Evolutionary conservation across 2,113 vertebrate species (phyloP).

Genomic region (Calyptomena viridis): DNA sequence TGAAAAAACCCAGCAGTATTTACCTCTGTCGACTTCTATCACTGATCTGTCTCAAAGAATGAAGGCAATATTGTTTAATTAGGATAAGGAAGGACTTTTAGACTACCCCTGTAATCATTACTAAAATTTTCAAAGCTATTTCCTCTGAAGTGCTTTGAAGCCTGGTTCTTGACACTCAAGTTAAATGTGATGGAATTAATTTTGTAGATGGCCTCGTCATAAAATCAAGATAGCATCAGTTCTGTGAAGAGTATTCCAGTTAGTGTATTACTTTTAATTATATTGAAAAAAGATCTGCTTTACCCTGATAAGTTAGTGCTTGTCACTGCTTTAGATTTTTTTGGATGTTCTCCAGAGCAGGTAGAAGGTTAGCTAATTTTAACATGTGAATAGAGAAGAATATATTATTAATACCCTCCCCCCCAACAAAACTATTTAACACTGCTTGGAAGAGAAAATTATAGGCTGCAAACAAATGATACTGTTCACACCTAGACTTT

Average conservation of each 20-base stretch:
- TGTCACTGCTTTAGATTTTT: neutral
- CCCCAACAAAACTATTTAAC: conserved; percentile 27
- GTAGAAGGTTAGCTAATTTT: conserved; percentile 51
- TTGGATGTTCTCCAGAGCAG: conserved; percentile 40
- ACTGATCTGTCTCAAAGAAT: neutral
- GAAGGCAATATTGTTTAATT: neutral
- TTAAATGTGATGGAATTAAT: conserved; percentile 43
- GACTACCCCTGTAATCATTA: neutral
- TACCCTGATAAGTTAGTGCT: conserved; percentile 26
- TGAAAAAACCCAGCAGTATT: neutral
- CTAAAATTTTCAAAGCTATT: conserved; percentile 9
- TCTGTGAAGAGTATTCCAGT: conserved; percentile 9
- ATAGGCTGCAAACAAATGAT: conserved; percentile 28
- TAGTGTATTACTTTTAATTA: conserved; percentile 42
- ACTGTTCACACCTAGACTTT: conserved; percentile 57
- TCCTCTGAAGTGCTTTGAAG: conserved; percentile 1
- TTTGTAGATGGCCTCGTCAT: neutral
- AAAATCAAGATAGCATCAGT: conserved; percentile 33
- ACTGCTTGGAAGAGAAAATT: conserved; percentile 53
- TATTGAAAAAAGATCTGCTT: conserved; percentile 25
- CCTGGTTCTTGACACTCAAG: neutral
- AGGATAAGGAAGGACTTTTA: neutral
- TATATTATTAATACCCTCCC: neutral
- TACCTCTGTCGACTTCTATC: neutral
- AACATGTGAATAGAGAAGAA: conserved; percentile 14